Base-by-base conservation (phyloP, 2,888 invertebrate genomes). In the Branchellion lobata region DNA sequence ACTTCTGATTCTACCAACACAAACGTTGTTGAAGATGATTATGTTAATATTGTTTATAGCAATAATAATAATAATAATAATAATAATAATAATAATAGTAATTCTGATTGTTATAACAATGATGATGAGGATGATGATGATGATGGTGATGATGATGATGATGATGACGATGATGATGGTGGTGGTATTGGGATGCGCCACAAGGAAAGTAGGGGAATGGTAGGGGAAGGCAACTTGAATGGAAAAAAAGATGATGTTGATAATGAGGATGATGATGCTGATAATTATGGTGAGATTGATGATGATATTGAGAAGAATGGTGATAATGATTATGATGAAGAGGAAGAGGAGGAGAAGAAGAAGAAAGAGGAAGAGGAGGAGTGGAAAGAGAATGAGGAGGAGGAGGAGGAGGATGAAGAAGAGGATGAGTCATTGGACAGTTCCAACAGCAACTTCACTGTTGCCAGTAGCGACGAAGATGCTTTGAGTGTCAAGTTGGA, bases 391-490 rank as follows among this genome's bases (percentile, higher is more conserved):
- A n/a, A n/a, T n/a, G 65, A 65, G 8, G 65, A 65, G n/a, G 65
- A 21, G 3, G n/a, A 21, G 3, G 65, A 65, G 3, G 65, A 65
- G 3, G 65, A 69, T 34, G 33, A 31, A 27, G 69, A 69, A 5
- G 33, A 69, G 2, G 69, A 69, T 14, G 69, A 69, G 27, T 69
- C 69, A 21, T 21, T 69, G 29, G 69, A 69, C 33, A 69, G 69
- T 29, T 29, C 29, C 31, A 69, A 69, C 69, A 69, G 69, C 69
- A 69, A 69, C 69, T 69, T 69, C 69, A 69, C 69, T 5, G 34
- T 69, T 8, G 69, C 33, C 8, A 69, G 69, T n/a, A 69, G 69
- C n/a, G 69, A 69, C 29, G 31, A 31, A 69, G 69, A 31, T 31
- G 69, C 69, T 29, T n/a, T 69, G 5, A 69, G 69, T 29, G 29